Conservation (phyloP, 2,797 vertebrate genomes). For the Lophius americanus region DNA sequence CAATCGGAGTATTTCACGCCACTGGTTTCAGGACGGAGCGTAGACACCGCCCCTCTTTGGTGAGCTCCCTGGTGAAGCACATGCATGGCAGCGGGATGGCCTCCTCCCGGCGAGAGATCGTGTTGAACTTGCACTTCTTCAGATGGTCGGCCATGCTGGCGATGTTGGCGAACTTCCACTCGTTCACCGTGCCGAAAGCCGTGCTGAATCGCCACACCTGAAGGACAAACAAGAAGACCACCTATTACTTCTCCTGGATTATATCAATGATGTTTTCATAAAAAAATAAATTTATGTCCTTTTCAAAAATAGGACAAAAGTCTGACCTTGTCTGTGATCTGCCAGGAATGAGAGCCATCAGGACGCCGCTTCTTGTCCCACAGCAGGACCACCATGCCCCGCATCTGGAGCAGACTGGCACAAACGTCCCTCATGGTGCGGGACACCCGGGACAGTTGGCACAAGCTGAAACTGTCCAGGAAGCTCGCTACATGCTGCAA, state of each 20-base stretch:
- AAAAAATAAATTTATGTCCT: background rate
- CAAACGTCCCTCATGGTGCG: slow-evolving; percentile 96
- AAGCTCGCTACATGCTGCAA: slow-evolving; percentile 94
- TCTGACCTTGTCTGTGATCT: slow-evolving; percentile 94
- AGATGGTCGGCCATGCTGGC: slow-evolving; percentile 99
- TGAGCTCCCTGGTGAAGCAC: slow-evolving; percentile 98
- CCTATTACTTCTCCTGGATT: background rate
- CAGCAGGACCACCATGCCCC: slow-evolving; percentile 97
- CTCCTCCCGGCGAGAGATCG: slow-evolving; percentile 89
- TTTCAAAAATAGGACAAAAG: background rate
- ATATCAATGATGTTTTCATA: background rate
- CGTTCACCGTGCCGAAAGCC: slow-evolving; percentile 95
- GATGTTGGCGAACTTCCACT: slow-evolving; percentile 99
- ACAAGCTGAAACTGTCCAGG: slow-evolving; percentile 96
- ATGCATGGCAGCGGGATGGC: slow-evolving; percentile 96
- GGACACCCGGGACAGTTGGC: slow-evolving; percentile 94
- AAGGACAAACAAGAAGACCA: background rate
- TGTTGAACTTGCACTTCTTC: slow-evolving; percentile 96
- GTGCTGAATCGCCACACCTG: slow-evolving; percentile 99
- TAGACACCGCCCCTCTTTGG: slow-evolving; percentile 93
- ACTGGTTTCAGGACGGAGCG: slow-evolving; percentile 97
- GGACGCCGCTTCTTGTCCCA: slow-evolving; percentile 90
- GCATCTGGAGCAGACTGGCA: slow-evolving; percentile 92
- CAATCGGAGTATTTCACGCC: slow-evolving; percentile 73
- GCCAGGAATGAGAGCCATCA: slow-evolving; percentile 91